Base-by-base conservation (phyloP, 2,113 vertebrate genomes). In the Oryzias celebensis region DNA sequence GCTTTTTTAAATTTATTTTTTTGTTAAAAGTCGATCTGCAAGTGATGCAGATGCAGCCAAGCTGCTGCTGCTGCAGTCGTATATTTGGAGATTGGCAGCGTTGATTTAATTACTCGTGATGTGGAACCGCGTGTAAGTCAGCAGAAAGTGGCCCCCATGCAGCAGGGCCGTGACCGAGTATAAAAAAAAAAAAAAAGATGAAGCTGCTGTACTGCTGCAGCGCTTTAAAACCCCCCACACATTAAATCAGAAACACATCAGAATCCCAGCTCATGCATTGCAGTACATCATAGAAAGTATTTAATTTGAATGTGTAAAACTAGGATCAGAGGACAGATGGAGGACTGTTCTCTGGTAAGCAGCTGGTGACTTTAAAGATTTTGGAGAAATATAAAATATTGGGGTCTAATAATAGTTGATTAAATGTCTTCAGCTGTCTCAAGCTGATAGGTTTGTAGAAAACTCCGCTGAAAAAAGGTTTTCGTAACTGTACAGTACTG, bases 21-120 rank as follows among this genome's bases (percentile, higher is more conserved):
- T 48, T 18, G n/a, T 18, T 18, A 3, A 18, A 48, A 17, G n/a
- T 48, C n/a, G 12, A 48, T 7, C 47, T 18, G 20, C 36, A 31
- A 50, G 48, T 73, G 61, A 61, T 79, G 57, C 77, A 75, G 70
- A 73, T 78, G 52, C 65, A 58, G 76, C 78, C 54, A 62, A 85
- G 70, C 66, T 67, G 64, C 76, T 57, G 46, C 45, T 47, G 68
- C 80, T 68, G 79, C 82, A 77, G 79, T 84, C 58, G n/a, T 76
- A 86, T 82, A 75, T 54, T 68, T 6, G 7, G 68, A 54, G 73
- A 63, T 65, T 66, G 53, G 75, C 71, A 44, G 59, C 13, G 51
- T 46, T 84, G 85, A 90, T 88, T 83, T 86, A 86, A 85, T 85
- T 75, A 80, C 74, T 78, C 79, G 62, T 81, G 77, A 87, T 82